Conservation (phyloP, 1,140 invertebrate species). For the Rhopalosiphum maidis region DNA sequence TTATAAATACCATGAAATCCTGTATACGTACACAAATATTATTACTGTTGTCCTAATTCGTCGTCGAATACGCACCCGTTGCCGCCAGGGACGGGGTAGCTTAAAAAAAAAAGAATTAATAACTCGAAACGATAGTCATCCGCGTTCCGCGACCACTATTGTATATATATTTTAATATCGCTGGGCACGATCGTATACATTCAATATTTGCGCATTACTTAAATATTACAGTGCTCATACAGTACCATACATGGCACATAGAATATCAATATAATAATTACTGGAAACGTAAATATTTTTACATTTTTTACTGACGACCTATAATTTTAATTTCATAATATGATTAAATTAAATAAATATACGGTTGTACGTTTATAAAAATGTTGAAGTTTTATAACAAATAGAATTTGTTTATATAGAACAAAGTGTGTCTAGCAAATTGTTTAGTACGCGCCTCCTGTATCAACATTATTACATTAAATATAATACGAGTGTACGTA, state of each 20-base stretch:
- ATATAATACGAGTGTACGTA: not conserved
- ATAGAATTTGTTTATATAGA: not conserved
- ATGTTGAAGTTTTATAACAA: not conserved
- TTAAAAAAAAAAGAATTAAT: not conserved
- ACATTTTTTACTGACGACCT: not conserved
- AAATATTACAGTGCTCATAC: not conserved
- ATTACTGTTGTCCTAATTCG: not conserved
- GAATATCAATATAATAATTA: not conserved
- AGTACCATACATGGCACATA: not conserved
- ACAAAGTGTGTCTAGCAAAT: not conserved
- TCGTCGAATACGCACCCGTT: not conserved
- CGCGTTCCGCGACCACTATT: not conserved
- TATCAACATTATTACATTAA: not conserved
- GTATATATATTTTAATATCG: not conserved
- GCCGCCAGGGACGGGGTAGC: not conserved
- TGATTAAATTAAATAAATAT: not conserved
- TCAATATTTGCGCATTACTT: not conserved
- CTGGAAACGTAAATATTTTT: not conserved
- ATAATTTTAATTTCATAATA: not conserved
- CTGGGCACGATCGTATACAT: not conserved
- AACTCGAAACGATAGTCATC: not conserved
- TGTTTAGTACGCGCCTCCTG: not conserved
- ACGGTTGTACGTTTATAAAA: no score
- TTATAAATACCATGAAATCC: not conserved
- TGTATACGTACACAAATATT: not conserved